Percentiles rank a stretch among this genome's conserved stretches.
Conservation (phyloP, 2,888 invertebrate genomes). For the Bruchidius siliquastri region DNA sequence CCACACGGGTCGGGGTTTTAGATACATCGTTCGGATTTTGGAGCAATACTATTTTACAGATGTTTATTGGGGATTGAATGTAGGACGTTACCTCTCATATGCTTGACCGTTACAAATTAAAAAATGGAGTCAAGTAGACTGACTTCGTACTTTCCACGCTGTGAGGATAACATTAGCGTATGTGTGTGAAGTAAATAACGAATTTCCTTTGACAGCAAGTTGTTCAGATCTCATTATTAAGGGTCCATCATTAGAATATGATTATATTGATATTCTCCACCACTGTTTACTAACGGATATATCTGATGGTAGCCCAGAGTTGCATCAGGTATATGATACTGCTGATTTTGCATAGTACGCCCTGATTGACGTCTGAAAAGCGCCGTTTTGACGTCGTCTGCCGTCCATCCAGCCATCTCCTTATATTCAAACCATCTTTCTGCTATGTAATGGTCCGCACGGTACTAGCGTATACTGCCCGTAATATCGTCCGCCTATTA, state of each 20-base stretch:
- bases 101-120: too few relatives aligned
- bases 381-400: neutral
- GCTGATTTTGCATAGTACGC: neutral
- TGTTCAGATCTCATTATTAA: too few relatives aligned
- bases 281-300: neutral
- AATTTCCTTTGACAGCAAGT: too few relatives aligned
- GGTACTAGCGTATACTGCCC: neutral
- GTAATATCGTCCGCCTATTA: neutral
- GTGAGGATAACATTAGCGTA: too few relatives aligned
- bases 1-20: neutral
- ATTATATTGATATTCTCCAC: neutral
- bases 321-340: neutral
- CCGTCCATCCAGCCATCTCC: neutral
- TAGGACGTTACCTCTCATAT: too few relatives aligned
- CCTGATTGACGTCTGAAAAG: neutral
- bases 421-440: neutral
- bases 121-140: too few relatives aligned
- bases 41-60: neutral
- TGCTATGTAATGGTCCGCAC: neutral
- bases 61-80: neutral
- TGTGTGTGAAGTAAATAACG: too few relatives aligned
- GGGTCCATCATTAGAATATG: too few relatives aligned
- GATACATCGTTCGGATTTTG: neutral
- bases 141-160: too few relatives aligned
- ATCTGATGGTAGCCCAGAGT: neutral